Evolutionary conservation across 2,888 invertebrate species (phyloP).

Genomic region (Strigamia crassipes): DNA sequence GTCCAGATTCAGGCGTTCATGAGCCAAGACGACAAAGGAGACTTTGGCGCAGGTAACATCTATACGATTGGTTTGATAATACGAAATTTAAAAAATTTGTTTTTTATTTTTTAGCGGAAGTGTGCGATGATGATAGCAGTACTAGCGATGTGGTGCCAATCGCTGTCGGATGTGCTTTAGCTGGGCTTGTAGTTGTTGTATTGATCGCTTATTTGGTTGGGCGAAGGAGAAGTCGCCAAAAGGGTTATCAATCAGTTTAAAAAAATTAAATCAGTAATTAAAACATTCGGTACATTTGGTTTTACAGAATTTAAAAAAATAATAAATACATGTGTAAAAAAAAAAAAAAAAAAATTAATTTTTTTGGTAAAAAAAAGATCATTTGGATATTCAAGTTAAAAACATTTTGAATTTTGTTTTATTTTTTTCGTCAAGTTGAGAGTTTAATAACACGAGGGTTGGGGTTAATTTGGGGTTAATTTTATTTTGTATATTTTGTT

Average conservation of each 20-base stretch:
- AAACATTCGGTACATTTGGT: background rate
- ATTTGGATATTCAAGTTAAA: background rate
- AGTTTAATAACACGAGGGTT: background rate
- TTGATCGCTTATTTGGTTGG: conserved; percentile 91
- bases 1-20: conserved; percentile 29
- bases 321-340: conserved; percentile 4
- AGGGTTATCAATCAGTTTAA: conserved; percentile 88
- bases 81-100: no score
- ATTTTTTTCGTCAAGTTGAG: background rate
- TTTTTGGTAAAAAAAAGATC: background rate
- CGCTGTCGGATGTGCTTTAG: conserved; percentile 92
- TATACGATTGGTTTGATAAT: background rate
- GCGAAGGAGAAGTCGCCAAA: conserved; percentile 78
- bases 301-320: background rate
- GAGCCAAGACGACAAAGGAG: background rate
- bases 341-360: background rate
- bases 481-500: conserved; percentile 25
- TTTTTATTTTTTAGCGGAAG: background rate
- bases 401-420: background rate
- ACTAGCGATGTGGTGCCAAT: conserved; percentile 91
- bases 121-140: conserved; percentile 54
- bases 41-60: conserved; percentile 7
- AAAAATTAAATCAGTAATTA: background rate
- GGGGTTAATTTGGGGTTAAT: background rate
- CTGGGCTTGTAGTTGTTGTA: conserved; percentile 85